Base-by-base conservation (phyloP, 2,888 invertebrate species). In the Rhagium mordax region DNA sequence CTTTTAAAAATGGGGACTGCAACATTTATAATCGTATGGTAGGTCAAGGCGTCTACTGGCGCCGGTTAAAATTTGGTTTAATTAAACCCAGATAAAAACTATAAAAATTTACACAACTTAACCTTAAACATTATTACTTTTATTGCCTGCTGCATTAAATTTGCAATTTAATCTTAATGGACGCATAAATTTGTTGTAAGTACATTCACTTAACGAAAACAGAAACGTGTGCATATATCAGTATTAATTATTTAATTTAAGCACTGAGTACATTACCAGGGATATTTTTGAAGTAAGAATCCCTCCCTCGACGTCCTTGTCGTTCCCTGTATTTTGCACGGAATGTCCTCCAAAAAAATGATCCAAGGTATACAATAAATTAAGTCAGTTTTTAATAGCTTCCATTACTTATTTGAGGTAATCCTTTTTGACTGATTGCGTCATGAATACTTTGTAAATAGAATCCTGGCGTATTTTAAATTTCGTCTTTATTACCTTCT, bases 121-220 rank as follows among this genome's bases (percentile, higher is more conserved):
- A 51, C 51, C 51, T 51, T 51, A 51, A 51, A 51, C 20, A 20
- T 51, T 51, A 51, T 51, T 51, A 51, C 18, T 51, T 8, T 51
- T 51, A 51, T 51, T 51, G 51, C 51, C 2, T 51, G 20, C 51
- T 7, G 51, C 4, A 51, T 51, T 51, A 51, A 51, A 18, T 20
- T 10, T 16, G 13, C 2, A 15, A 41, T 51, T 51, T 51, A 51
- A 51, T 51, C 51, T 51, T 51, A 51, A 51, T 51, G 51, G 51
- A 13, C 5, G 18, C 51, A 51, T 51, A 51, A 51, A 51, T 51
- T 51, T 51, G 20, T 10, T 51, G 20, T 20, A 20, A 51, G 51
- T 51, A 18, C 18, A 8, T 51, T 51, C 51, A 51, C 51, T 51
- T 51, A 51, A 20, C 20, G 51, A 51, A 51, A 3, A 51, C 4